Conservation (phyloP, 2,797 vertebrate genomes). For the Cephalopachus bancanus region DNA sequence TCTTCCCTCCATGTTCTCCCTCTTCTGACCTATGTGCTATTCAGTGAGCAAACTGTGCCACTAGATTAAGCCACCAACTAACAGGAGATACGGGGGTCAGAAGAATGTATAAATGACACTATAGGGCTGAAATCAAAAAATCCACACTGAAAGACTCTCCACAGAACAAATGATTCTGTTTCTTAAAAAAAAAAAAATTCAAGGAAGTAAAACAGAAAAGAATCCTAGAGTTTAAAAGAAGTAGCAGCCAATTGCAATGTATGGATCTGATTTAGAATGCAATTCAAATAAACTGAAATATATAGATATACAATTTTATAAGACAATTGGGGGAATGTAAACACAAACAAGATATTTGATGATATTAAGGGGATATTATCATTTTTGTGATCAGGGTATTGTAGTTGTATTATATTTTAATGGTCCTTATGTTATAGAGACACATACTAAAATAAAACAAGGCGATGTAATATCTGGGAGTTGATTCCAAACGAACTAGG, state of each 20-base stretch:
- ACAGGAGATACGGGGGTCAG: neutral
- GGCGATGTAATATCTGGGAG: conserved; percentile 18
- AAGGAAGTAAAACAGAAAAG: conserved; percentile 26
- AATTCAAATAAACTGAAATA: conserved; percentile 20
- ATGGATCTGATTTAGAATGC: neutral
- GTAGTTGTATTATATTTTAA: neutral
- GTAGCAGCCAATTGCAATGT: neutral
- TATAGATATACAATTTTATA: conserved; percentile 17
- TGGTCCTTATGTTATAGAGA: neutral
- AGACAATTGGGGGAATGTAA: neutral
- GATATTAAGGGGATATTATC: neutral
- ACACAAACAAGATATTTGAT: neutral
- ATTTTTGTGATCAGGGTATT: neutral
- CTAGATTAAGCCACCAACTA: neutral
- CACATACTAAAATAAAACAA: neutral
- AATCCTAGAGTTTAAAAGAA: neutral
- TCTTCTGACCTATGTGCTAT: neutral
- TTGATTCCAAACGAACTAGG: neutral
- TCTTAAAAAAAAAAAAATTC: neutral
- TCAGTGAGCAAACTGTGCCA: neutral
- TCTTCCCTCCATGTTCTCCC: neutral
- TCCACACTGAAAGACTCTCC: neutral
- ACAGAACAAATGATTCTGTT: neutral
- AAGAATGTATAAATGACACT: neutral
- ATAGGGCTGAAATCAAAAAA: neutral